Conservation (phyloP, 2,888 invertebrate genomes). For the Limnephilus rhombicus region DNA sequence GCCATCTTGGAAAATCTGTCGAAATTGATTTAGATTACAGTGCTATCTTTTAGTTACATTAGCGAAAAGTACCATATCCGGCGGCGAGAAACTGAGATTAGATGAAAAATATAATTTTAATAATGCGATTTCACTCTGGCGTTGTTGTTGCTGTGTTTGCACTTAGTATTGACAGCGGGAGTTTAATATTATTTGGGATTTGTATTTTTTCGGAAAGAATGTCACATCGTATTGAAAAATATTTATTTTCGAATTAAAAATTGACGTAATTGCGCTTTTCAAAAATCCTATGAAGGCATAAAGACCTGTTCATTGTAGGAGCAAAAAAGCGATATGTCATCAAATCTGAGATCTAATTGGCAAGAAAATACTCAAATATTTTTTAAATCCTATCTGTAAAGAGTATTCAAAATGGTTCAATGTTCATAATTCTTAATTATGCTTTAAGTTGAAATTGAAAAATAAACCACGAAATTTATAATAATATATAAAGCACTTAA, state of each 20-base stretch:
- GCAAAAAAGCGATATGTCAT: no score
- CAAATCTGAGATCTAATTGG: not conserved
- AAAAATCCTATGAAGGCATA: no score
- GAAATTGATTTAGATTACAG: not conserved
- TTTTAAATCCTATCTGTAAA: no score
- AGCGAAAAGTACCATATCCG: not conserved
- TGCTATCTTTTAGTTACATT: not conserved
- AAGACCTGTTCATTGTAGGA: no score
- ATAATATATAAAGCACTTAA: not conserved
- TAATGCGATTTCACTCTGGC: not conserved
- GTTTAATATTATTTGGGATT: no score
- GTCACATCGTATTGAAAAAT: no score
- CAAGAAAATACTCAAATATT: not conserved
- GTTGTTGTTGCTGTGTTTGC: not conserved
- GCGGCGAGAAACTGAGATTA: not conserved
- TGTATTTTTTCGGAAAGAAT: no score
- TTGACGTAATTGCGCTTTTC: no score
- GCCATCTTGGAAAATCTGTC: constrained; percentile 22
- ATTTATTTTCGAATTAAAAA: no score
- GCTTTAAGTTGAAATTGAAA: not conserved
- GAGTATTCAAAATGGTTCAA: not conserved
- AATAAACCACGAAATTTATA: not conserved
- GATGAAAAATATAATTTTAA: not conserved
- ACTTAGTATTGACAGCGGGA: not conserved
- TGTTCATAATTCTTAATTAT: not conserved